A percentile compares a stretch with the other conserved stretches of the same genome.
Conservation (phyloP, 2,888 invertebrate genomes). For the Stegophylla sp. region DNA sequence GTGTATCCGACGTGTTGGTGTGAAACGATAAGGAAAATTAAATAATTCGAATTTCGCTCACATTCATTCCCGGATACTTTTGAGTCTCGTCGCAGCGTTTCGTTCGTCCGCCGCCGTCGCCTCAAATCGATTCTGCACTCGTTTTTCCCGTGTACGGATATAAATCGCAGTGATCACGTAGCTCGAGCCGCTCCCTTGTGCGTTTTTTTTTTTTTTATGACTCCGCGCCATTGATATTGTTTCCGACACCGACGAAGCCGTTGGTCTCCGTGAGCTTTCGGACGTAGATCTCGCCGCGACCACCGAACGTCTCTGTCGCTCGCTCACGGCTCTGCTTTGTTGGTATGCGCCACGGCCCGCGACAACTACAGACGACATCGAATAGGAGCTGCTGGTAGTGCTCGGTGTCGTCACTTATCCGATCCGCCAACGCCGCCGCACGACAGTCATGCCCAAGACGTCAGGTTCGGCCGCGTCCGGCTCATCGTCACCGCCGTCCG, state of each 20-base stretch:
- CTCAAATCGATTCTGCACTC: not conserved
- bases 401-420: too few relatives aligned
- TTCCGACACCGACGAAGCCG: not conserved
- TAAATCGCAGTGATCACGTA: not conserved
- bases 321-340: not conserved
- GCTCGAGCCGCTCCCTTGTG: not conserved
- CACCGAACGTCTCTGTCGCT: not conserved
- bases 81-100: not conserved
- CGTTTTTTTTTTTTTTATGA: too few relatives aligned
- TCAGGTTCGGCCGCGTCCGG: slow-evolving; percentile 34
- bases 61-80: not conserved
- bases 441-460: slow-evolving; percentile 36
- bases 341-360: slow-evolving; percentile 27
- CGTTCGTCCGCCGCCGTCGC: not conserved
- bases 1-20: not conserved
- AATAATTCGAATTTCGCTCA: too few relatives aligned
- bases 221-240: too few relatives aligned
- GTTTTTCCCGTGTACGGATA: not conserved
- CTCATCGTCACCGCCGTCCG: not conserved
- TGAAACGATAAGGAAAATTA: not conserved
- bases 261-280: not conserved
- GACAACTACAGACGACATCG: not conserved
- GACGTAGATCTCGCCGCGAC: not conserved
- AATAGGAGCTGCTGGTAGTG: not conserved
- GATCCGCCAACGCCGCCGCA: not conserved